Percentiles rank a stretch among this genome's conserved stretches.
Evolutionary conservation across 2,888 invertebrate species (phyloP).

Genomic region (Myathropa florea): DNA sequence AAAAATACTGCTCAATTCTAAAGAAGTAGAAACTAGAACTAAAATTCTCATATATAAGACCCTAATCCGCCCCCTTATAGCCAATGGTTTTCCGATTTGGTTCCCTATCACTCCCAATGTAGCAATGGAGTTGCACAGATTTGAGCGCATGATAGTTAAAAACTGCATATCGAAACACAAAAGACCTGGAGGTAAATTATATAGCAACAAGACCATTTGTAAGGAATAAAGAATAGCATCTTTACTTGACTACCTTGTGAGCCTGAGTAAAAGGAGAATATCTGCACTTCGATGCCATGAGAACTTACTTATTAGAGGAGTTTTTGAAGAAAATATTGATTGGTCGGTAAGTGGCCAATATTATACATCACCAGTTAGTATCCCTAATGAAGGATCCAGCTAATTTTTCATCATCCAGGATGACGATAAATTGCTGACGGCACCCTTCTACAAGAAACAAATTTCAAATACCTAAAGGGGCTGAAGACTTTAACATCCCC

Average conservation of each 20-base stretch:
- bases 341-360: not conserved
- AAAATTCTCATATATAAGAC: conserved; percentile 18
- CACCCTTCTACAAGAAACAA: not conserved
- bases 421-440: not conserved
- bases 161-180: not conserved
- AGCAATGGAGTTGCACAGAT: not conserved
- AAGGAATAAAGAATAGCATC: too few relatives aligned
- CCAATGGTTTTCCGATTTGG: not conserved
- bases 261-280: not conserved
- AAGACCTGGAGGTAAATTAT: not conserved
- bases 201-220: conserved; percentile 2
- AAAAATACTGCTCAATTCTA: not conserved
- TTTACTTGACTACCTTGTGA: not conserved
- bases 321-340: not conserved
- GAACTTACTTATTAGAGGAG: not conserved
- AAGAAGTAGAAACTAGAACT: not conserved
- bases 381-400: not conserved
- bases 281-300: not conserved
- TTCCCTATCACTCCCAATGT: not conserved
- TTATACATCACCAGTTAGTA: not conserved
- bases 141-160: not conserved
- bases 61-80: not conserved
- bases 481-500: too few relatives aligned
- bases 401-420: not conserved
- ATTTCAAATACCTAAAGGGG: not conserved